Conservation (phyloP, 2,113 vertebrate genomes). For the Porphyrio hochstetteri region DNA sequence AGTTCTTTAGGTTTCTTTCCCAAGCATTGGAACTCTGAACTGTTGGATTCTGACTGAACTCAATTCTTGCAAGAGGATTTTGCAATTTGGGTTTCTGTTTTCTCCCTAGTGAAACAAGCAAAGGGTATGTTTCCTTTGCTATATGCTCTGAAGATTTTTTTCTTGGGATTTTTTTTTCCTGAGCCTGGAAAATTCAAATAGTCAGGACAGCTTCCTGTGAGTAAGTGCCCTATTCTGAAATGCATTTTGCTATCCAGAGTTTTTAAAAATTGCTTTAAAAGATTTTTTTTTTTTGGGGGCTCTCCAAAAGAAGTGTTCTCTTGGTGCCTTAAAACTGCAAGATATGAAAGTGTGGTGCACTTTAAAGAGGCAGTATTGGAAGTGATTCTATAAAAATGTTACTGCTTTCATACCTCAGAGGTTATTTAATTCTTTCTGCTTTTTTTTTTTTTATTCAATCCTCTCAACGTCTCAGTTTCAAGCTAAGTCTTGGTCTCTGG, state of each 20-base stretch:
- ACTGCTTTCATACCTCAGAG: neutral
- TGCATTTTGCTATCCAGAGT: neutral
- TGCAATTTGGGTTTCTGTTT: neutral
- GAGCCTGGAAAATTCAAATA: neutral
- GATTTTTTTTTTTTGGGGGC: neutral
- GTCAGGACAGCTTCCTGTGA: neutral
- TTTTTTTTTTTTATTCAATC: neutral
- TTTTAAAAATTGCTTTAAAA: neutral
- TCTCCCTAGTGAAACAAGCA: neutral
- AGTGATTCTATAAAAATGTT: neutral
- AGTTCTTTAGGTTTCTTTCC: neutral
- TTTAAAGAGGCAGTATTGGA: neutral
- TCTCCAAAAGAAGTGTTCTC: neutral
- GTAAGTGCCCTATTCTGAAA: neutral
- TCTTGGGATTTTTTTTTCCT: neutral
- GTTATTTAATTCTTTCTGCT: neutral
- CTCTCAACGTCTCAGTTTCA: neutral
- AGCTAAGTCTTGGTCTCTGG: neutral
- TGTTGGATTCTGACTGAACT: neutral
- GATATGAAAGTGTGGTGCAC: neutral
- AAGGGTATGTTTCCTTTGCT: neutral
- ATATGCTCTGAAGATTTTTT: neutral
- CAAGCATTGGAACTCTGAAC: neutral
- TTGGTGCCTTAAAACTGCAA: neutral
- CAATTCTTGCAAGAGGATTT: neutral